phyloP scores from a whole-genome alignment of 2,888 invertebrate genomes.

The Pseudanteris insignis region DNA sequence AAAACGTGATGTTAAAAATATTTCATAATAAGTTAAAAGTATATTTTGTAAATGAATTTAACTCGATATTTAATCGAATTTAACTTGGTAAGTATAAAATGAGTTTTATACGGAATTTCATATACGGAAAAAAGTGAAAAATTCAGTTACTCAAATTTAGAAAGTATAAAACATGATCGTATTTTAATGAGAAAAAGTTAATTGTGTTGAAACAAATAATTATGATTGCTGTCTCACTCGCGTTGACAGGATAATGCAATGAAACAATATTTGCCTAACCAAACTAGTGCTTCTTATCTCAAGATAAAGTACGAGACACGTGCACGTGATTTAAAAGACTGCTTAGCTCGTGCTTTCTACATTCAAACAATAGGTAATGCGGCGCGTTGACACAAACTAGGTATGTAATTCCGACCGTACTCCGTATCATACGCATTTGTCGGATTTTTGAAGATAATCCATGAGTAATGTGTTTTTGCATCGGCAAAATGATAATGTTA shows the following conservation, averaged over 20 bases:
- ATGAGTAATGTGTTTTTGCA: slow-evolving; percentile 5
- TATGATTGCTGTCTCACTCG: too few species aligned
- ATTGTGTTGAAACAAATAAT: too few species aligned
- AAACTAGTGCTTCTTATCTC: slow-evolving; percentile 15
- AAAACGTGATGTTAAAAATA: too few species aligned
- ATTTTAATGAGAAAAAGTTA: too few species aligned
- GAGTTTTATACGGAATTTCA: too few species aligned
- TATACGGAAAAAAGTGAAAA: too few species aligned
- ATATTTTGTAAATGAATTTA: too few species aligned
- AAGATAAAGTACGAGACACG: slow-evolving; percentile 14
- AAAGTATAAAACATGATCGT: too few species aligned
- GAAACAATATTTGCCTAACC: slow-evolving; percentile 11
- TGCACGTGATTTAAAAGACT: slow-evolving; percentile 27
- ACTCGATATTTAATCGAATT: too few species aligned
- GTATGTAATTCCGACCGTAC: slow-evolving; percentile 19
- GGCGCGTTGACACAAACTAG: slow-evolving; percentile 1
- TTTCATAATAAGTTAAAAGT: too few species aligned
- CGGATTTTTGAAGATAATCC: slow-evolving; percentile 15
- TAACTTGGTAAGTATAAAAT: too few species aligned
- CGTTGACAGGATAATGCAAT: slow-evolving; percentile 11
- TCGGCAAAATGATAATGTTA: slow-evolving; percentile 4
- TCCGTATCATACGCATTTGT: slow-evolving; percentile 10
- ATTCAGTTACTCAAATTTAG: too few species aligned
- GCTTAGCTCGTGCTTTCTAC: slow-evolving; percentile 13
- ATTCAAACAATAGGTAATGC: slow-evolving; percentile 17